Evolutionary conservation across 2,113 vertebrate species (phyloP), one percentile per base, ranked within the genome.

Genomic region (Sakesphorus luctuosus): DNA sequence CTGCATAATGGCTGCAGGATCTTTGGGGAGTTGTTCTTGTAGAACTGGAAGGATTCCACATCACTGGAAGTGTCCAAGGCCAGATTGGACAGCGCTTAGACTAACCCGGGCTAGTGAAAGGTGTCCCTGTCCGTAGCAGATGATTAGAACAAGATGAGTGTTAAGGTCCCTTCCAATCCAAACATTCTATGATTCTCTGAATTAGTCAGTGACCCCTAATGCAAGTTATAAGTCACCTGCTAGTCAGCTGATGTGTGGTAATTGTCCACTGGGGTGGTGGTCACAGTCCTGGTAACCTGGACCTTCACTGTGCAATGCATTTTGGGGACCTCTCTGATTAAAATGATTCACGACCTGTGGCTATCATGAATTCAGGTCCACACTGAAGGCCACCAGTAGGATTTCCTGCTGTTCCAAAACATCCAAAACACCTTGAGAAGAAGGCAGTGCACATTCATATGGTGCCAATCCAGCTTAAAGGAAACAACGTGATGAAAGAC

Each of bases 321-420:
- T 77, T 89, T 59, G 47, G 40, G 86, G 24, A 56, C 53, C 10
- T 43, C 44, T 71, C 7, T 43, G 38, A 28, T 56, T 35, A 38
- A 49, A 89, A 76, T 21, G 0, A 0, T 36, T 67, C 24, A 9
- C 38, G 18, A 86, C 10, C 46, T 62, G 43, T 71, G 55, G 18
- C 53, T 18, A 9, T 49, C 56, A 2, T 33, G 25, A 75, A 66
- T 49, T 10, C n/a, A 58, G 18, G 13, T 62, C 69, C 29, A 26
- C 0, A 0, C 36, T 58, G 63, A 66, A 79, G 58, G n/a, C 47
- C n/a, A 19, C 33, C 2, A 0, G 6, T 76, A 13, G n/a, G 28
- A 50, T 79, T 87, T 87, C 20, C 62, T 79, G 28, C 31, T 43
- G 24, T 66, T 83, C 40, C 66, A 24, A 82, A 72, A n/a, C 3